Evolutionary conservation across 2,797 vertebrate species (phyloP), one percentile per base, ranked within the genome.

Genomic region (Karalla daura): DNA sequence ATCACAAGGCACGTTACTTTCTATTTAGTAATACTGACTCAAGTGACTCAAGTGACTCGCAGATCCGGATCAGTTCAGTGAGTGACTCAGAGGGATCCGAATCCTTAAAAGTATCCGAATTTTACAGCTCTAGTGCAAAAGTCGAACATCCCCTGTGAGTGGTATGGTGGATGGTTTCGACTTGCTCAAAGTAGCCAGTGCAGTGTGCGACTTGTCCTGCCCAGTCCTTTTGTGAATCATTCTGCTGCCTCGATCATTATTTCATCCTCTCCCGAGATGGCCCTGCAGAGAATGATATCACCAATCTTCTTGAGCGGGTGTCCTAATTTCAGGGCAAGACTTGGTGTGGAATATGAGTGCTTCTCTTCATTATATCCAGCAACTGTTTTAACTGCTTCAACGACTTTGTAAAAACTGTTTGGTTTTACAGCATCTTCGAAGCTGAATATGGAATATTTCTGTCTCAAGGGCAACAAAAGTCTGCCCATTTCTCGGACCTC

Each of bases 401-500:
- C 52, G 14, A 90, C 61, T 51, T 50, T 75, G 27, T 18, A 1
- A 61, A 91, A 87, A 74, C 80, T 83, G 0, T 35, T 17, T 0
- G 78, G 63, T 59, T 79, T 84, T 15, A 87, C 7, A 6, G 74
- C 85, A 0, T 86, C 77, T 46, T 77, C 46, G 3, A 86, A 74
- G 32, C 35, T 78, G 0, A 44, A 54, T 11, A 88, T 54, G 0
- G 47, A 67, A 36, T 52, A 76, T 21, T 74, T 24, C 3, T 54
- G 64, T n/a, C n/a, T n/a, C 28, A 91, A 50, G 0, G 20, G 61
- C 2, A 88, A 9, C 68, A 87, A 53, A 23, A 91, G 74, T 46
- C 41, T 60, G 7, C 83, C 88, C 64, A 89, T 50, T 45, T 78
- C 77, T 15, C 76, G 74, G 12, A 89, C 63, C 32, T 28, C 89